phyloP scores from a whole-genome alignment of 2,113 vertebrate genomes.

The Calonectris borealis region DNA sequence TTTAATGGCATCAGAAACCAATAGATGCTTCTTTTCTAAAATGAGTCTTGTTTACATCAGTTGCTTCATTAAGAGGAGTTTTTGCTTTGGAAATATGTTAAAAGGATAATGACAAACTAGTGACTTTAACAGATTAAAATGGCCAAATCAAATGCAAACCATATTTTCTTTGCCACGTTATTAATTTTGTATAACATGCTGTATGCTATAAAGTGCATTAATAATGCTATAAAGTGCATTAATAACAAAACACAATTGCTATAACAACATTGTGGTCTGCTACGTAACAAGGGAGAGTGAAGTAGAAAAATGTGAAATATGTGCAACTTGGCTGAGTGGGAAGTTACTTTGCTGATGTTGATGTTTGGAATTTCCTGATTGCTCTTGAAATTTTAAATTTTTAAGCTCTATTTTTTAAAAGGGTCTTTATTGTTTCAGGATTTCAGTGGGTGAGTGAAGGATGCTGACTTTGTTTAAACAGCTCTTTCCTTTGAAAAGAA shows the following conservation, averaged over 20 bases:
- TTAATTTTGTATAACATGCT: neutral
- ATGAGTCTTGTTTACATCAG: neutral
- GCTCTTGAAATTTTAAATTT: neutral
- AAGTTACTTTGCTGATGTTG: neutral
- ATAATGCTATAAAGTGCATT: neutral
- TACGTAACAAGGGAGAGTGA: neutral
- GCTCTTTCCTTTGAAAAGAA: neutral
- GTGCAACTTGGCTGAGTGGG: neutral
- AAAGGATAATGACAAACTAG: neutral
- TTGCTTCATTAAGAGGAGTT: neutral
- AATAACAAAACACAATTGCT: neutral
- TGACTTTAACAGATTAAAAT: neutral
- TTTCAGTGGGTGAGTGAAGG: neutral
- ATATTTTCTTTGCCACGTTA: neutral
- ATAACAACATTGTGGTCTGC: neutral
- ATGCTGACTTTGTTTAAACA: neutral
- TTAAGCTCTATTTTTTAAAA: neutral
- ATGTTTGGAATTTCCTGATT: constrained; percentile 11
- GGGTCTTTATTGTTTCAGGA: neutral
- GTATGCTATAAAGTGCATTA: neutral
- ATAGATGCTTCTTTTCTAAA: neutral
- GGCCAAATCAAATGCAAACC: neutral
- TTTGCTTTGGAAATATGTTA: neutral
- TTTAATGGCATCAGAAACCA: neutral
- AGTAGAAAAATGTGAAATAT: constrained; percentile 20